These are phyloP conservation scores for Pachymerium ferrugineum DNA, from an alignment of 2,888 invertebrate species.

Conservation along the genomic window DNA sequence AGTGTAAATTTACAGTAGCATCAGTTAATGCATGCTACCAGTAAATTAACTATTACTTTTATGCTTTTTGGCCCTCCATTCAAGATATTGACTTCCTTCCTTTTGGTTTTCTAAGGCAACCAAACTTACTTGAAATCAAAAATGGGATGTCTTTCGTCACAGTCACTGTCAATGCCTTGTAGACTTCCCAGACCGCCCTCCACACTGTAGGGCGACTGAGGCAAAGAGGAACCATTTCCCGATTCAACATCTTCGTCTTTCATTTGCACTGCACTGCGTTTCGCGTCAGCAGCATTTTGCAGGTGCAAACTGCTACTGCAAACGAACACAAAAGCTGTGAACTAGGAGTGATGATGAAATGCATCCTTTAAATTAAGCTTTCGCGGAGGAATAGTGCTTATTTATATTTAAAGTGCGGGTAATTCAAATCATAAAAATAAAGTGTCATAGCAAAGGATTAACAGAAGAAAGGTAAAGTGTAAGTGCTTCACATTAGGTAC, in stretches of 20 bases:
- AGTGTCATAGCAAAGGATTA: background rate
- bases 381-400: too few species aligned
- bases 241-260: constrained; percentile 91
- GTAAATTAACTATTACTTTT: too few species aligned
- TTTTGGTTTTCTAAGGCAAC: background rate
- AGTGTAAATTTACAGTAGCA: background rate
- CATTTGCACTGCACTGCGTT: constrained; percentile 34
- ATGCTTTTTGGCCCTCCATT: background rate
- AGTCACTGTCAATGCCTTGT: constrained; percentile 74
- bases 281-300: constrained; percentile 22
- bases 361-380: too few species aligned
- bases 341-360: constrained; percentile 16
- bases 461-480: background rate
- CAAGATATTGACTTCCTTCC: constrained; percentile 23
- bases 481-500: background rate
- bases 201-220: constrained; percentile 85
- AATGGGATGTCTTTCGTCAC: constrained; percentile 62
- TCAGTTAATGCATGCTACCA: too few species aligned
- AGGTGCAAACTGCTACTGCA: constrained; percentile 35
- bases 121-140: constrained; percentile 42
- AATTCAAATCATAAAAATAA: background rate
- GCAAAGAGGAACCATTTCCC: constrained; percentile 90
- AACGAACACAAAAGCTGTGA: constrained; percentile 28
- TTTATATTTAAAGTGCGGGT: background rate
- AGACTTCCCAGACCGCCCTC: constrained; percentile 64